Conservation (phyloP, 2,113 vertebrate genomes). For the Triplophysa siluroides region DNA sequence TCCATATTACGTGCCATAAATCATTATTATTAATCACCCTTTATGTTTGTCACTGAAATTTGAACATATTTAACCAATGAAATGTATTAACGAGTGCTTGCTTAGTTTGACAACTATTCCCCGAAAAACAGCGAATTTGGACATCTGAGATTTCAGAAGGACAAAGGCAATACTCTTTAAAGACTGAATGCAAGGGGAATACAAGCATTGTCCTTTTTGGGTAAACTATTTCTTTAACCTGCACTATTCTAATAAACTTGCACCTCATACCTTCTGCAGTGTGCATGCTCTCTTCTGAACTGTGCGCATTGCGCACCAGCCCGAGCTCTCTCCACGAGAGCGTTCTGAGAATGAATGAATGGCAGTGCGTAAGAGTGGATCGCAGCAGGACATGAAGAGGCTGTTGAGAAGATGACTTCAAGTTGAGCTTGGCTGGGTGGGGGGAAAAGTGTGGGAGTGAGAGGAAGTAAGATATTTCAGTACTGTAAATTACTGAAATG, state of each 20-base stretch:
- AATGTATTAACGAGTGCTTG: no score
- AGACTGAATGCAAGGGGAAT: no score
- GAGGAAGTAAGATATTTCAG: slow-evolving; percentile 33
- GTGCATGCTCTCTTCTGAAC: slow-evolving; percentile 8
- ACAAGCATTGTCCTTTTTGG: no score
- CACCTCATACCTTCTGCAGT: not conserved
- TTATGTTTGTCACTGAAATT: no score
- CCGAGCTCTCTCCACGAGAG: slow-evolving; percentile 11
- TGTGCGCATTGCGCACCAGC: slow-evolving; percentile 27
- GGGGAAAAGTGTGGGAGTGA: slow-evolving; percentile 16
- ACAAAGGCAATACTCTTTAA: no score
- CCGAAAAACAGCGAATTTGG: no score
- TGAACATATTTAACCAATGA: no score
- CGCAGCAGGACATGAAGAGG: slow-evolving; percentile 49
- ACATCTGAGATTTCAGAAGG: no score
- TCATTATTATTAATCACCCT: no score
- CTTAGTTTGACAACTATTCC: no score
- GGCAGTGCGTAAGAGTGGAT: slow-evolving; percentile 47
- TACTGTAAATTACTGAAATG: slow-evolving; percentile 31
- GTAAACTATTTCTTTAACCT: no score
- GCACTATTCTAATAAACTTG: not conserved
- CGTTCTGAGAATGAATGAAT: slow-evolving; percentile 47
- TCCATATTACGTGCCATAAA: no score
- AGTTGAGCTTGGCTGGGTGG: not conserved
- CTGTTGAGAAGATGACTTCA: slow-evolving; percentile 21